Evolutionary conservation across 2,113 vertebrate genomes (phyloP).

Genomic region (Pungitius pungitius): DNA sequence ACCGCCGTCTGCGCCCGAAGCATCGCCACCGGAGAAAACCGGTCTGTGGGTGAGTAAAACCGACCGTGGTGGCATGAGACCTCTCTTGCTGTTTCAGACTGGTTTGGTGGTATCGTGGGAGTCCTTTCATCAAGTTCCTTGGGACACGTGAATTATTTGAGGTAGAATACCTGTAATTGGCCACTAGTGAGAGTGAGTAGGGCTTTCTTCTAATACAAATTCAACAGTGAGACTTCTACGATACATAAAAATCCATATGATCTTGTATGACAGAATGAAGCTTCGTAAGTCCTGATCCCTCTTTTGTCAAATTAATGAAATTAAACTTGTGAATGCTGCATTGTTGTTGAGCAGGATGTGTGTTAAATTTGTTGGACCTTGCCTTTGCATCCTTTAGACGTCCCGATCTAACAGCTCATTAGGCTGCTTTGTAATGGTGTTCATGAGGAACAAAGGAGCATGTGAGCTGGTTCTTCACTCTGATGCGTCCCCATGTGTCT

Average conservation of each 20-base stretch:
- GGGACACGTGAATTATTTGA: too few relatives aligned
- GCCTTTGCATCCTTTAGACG: not conserved
- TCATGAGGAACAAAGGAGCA: not conserved
- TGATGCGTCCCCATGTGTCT: not conserved
- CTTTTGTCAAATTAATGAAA: too few relatives aligned
- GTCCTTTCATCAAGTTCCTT: not conserved
- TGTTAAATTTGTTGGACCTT: not conserved
- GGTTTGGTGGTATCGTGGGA: not conserved
- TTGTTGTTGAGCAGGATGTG: not conserved
- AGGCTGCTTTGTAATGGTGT: not conserved
- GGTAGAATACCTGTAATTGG: too few relatives aligned
- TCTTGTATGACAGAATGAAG: not conserved
- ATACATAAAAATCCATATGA: not conserved
- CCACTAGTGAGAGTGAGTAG: too few relatives aligned
- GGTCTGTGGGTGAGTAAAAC: conserved; percentile 88
- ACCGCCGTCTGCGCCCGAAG: conserved; percentile 83
- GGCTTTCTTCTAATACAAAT: too few relatives aligned
- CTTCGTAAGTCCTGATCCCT: too few relatives aligned
- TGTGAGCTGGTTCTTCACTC: not conserved
- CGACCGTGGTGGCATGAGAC: not conserved
- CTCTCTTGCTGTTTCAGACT: not conserved
- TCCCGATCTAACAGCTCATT: not conserved
- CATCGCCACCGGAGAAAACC: not conserved
- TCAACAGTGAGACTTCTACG: too few relatives aligned
- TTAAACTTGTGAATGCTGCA: too few relatives aligned